Evolutionary conservation across 2,888 invertebrate genomes (phyloP), one percentile per base, ranked within the genome.

Genomic region (Lacanobia wlatinum): DNA sequence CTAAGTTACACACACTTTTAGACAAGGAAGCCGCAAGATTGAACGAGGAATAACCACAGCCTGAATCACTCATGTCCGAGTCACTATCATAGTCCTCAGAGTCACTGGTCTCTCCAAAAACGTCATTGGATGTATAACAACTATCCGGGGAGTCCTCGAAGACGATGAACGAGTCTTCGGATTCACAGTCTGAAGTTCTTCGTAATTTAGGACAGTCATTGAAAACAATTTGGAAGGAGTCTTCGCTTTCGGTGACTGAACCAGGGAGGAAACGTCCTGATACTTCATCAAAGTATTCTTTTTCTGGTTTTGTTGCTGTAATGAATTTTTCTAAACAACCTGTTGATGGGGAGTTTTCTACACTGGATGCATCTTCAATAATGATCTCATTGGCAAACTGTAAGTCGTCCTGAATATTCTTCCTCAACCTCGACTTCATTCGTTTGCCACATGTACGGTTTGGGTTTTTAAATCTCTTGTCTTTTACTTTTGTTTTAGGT

Each of bases 91-190:
- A 84, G 0, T 85, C 86, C 23, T 88, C 89, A 0, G 87, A 80
- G 52, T 91, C 91, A 6, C 74, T 73, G 0, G 80, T 61, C 2
- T 84, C 84, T 23, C 93, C 93, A 5, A 96, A 95, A 0, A 96
- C 94, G 78, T 96, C 95, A 0, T 92, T 92, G 0, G 95, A 91
- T 0, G 93, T 93, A 64, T 94, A 96, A 68, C 96, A 96, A 74
- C 89, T 93, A 64, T 94, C 94, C 0, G 94, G 94, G 2, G 91
- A 90, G 0, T 95, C 96, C 64, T 96, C 95, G 10, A 96, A 96
- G 9, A 97, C 91, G 1, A 97, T 96, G 82, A 97, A 97, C 0
- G 96, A 97, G 87, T 97, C 97, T 85, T 97, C 97, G 0, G 97
- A 97, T n/a, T 96, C 97, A 64, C 96, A 96, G 64, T 96, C 96